Percentiles rank a stretch among this genome's conserved stretches.
Evolutionary conservation across 1,140 invertebrate species (phyloP).

Genomic region (Bicyclus anynana): DNA sequence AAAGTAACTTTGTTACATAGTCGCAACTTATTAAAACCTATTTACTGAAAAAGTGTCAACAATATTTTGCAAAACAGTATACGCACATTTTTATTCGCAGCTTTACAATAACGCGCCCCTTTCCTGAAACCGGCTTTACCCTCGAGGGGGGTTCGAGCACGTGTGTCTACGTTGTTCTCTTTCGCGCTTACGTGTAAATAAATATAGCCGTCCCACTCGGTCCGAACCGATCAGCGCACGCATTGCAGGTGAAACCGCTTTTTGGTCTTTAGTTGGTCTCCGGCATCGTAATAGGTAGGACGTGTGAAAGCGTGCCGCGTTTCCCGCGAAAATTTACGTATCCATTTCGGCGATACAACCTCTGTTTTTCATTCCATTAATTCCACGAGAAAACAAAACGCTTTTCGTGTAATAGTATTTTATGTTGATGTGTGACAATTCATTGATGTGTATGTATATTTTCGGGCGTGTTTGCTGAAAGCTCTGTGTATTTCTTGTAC

Average conservation of each 20-base stretch:
- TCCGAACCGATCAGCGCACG: constrained; percentile 62
- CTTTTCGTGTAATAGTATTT: constrained; percentile 7
- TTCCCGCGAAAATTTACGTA: constrained; percentile 72
- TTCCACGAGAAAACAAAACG: constrained; percentile 7
- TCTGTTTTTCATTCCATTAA: constrained; percentile 22
- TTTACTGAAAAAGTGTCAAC: constrained; percentile 5
- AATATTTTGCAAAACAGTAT: constrained; percentile 15
- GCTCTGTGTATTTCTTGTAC: constrained; percentile 20
- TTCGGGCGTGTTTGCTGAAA: constrained; percentile 24
- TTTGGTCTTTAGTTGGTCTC: constrained; percentile 50
- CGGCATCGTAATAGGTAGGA: constrained; percentile 42
- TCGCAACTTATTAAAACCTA: too few relatives aligned
- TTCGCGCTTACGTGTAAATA: constrained; percentile 7
- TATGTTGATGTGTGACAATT: constrained; percentile 16
- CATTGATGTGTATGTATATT: constrained; percentile 11
- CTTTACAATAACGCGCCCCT: constrained; percentile 63
- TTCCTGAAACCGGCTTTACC: constrained; percentile 61
- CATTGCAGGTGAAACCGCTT: constrained; percentile 66
- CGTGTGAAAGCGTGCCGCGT: constrained; percentile 30
- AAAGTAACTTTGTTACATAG: too few relatives aligned
- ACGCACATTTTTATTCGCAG: constrained; percentile 51
- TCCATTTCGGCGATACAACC: constrained; percentile 15
- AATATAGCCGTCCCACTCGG: constrained; percentile 34
- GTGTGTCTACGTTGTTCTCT: constrained; percentile 45
- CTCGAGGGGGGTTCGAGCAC: constrained; percentile 51